These are phyloP conservation scores for Dolichoris vasculosae DNA, from an alignment of 1,140 invertebrate species.

Conservation along the genomic window DNA sequence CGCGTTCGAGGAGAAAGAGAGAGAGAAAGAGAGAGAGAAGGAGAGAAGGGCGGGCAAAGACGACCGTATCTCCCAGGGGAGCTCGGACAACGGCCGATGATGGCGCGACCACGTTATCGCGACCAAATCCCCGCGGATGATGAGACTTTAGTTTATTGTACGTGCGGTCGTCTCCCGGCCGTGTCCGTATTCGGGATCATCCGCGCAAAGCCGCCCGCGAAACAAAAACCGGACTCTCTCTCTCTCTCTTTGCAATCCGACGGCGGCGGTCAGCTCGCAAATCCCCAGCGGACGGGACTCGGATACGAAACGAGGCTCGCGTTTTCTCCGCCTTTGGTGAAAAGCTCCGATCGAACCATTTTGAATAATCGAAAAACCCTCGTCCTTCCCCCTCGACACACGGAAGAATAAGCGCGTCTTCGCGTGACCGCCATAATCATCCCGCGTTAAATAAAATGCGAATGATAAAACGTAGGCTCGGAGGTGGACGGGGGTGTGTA, in stretches of 20 bases:
- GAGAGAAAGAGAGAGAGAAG: not conserved
- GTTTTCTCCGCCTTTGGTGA: not conserved
- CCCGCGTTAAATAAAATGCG: not conserved
- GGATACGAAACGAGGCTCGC: slow-evolving; percentile 32
- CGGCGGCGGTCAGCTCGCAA: slow-evolving; percentile 3
- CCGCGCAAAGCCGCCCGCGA: slow-evolving; percentile 12
- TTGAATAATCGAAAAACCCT: slow-evolving; percentile 49
- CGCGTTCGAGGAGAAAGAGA: not conserved
- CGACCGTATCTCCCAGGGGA: slow-evolving; percentile 59
- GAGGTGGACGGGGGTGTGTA: not conserved
- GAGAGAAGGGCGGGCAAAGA: not conserved
- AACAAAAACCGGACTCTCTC: not conserved
- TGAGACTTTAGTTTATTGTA: slow-evolving; percentile 75
- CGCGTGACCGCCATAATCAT: slow-evolving; percentile 27
- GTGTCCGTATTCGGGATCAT: slow-evolving; percentile 48
- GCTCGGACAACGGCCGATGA: slow-evolving; percentile 1
- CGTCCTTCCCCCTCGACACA: no score
- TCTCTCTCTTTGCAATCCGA: not conserved
- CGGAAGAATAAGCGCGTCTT: slow-evolving; percentile 16
- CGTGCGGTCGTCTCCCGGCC: slow-evolving; percentile 59
- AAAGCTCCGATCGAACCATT: not conserved
- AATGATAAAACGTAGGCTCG: not conserved
- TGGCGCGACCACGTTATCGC: slow-evolving; percentile 68
- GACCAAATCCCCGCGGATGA: slow-evolving; percentile 73
- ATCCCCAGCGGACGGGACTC: slow-evolving; percentile 26